Evolutionary conservation across 2,888 invertebrate species (phyloP).

Genomic region (Conops quadrifasciatus): DNA sequence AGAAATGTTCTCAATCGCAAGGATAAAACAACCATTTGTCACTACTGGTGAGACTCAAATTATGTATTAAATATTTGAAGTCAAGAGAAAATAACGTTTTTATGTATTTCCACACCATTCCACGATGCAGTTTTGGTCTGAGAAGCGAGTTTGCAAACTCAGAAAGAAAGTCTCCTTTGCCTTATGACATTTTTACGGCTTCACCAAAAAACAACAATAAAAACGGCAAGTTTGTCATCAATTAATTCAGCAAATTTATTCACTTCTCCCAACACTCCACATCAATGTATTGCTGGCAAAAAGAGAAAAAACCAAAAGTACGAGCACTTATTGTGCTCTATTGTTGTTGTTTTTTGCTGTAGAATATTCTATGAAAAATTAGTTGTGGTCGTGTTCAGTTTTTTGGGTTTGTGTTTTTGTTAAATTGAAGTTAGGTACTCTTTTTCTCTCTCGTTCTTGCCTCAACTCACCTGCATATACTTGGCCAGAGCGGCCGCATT

Average conservation of each 20-base stretch:
- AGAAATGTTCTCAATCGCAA: background rate
- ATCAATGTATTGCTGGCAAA: too few relatives aligned
- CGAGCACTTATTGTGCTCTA: background rate
- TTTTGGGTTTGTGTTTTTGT: background rate
- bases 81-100: too few relatives aligned
- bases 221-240: constrained; percentile 20
- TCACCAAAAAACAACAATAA: too few relatives aligned
- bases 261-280: too few relatives aligned
- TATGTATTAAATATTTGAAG: too few relatives aligned
- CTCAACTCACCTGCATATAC: constrained; percentile 67
- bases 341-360: background rate
- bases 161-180: too few relatives aligned
- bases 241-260: constrained; percentile 29
- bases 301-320: too few relatives aligned
- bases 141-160: too few relatives aligned
- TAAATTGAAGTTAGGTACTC: background rate
- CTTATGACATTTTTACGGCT: too few relatives aligned
- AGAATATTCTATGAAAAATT: background rate
- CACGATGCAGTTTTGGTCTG: too few relatives aligned
- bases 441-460: background rate
- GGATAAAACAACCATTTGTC: background rate
- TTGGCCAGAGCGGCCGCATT: constrained; percentile 70
- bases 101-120: too few relatives aligned
- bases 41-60: too few relatives aligned
- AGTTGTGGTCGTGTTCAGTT: background rate